Base-by-base conservation (phyloP, 2,888 invertebrate species). In the Cacoxenus indagator region DNA sequence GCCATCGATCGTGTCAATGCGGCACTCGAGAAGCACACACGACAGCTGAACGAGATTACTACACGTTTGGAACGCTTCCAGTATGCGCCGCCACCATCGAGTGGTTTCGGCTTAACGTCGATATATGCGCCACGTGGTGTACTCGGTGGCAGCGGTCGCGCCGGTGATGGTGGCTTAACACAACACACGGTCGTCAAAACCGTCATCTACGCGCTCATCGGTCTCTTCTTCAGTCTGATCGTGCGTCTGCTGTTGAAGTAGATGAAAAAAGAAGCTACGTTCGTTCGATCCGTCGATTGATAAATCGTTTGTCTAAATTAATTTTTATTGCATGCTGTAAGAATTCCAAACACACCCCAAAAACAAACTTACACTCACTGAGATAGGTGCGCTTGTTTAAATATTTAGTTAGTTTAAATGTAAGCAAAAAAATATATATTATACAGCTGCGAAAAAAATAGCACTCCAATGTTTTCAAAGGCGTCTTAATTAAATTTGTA, bases 11-110 rank as follows among this genome's bases (percentile, higher is more conserved):
- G 90, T 26, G 88, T 91, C 8, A 91, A 90, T 76, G 75, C 86
- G 0, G 85, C 90, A 0, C 78, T 91, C 2, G 87, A 90, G n/a
- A 90, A 90, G 0, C 91, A 91, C 68, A 87, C 89, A 0, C 67
- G 84, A 2, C 90, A 91, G 11, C 85, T 91, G 31, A 89, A 78
- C 22, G 76, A 81, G 27, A 87, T 88, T 4, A 79, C 84, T 68
- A 71, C 76, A 19, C 83, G 84, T 17, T 70, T 88, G 69, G 86
- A 88, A 54, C 85, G 86, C 22, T 77, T 88, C 67, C 85, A 86
- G 67, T 86, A 84, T 67, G 82, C 84, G 5, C 87, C 87, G 5
- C 43, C 70, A 14, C 22, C 57, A 19, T 17, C 51, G 22, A 24
- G 43, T 22, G 26, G 14, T 19, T 31, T 48, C 14, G 4, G 27